Conservation (phyloP, 2,113 vertebrate genomes). For the Kryptolebias marmoratus region DNA sequence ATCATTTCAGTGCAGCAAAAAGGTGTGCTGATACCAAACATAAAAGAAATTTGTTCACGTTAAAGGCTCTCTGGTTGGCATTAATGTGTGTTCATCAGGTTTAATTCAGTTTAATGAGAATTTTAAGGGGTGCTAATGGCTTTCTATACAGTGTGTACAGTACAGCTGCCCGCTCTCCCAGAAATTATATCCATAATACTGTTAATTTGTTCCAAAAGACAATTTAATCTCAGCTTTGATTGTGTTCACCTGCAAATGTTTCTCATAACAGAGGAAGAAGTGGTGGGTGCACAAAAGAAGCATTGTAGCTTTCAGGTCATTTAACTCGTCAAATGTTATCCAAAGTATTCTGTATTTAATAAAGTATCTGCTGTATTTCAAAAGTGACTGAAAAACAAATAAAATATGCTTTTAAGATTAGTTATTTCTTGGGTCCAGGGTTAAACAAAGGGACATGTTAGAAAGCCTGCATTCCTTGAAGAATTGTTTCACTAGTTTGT, state of each 20-base stretch:
- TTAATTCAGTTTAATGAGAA: constrained; percentile 37
- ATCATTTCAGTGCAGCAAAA: constrained; percentile 27
- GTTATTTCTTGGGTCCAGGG: too few relatives aligned
- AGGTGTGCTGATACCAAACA: constrained; percentile 18
- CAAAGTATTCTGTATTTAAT: background rate
- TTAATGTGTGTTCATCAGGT: constrained; percentile 15
- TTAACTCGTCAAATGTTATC: background rate
- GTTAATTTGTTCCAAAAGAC: constrained; percentile 2
- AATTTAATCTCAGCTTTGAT: background rate
- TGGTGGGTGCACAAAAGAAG: background rate
- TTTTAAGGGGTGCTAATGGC: constrained; percentile 8
- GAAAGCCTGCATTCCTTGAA: constrained; percentile 6
- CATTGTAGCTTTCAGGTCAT: background rate
- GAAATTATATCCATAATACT: background rate
- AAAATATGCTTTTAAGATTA: background rate
- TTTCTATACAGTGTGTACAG: background rate
- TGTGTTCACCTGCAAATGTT: background rate
- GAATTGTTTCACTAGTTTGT: background rate
- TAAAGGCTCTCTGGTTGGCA: constrained; percentile 17
- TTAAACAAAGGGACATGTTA: background rate
- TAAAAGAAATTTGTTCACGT: constrained; percentile 21
- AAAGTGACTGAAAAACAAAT: background rate
- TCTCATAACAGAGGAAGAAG: background rate
- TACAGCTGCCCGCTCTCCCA: background rate
- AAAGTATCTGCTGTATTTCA: too few relatives aligned